A percentile compares a stretch with the other conserved stretches of the same genome.
Conservation (phyloP, 2,113 vertebrate genomes). For the Dryoscopus gambensis region DNA sequence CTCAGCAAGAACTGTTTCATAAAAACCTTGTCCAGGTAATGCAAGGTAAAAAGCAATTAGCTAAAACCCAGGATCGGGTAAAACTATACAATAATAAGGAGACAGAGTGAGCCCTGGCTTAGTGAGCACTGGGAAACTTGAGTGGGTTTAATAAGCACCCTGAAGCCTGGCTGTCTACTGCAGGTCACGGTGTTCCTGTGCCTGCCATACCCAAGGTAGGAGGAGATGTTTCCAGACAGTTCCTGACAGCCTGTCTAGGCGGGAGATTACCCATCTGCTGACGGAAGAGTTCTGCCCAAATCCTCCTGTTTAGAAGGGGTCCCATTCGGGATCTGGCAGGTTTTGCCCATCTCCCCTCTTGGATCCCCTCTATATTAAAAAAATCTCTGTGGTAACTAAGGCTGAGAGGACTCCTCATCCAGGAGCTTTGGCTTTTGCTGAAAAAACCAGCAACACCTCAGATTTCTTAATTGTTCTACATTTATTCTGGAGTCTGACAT, state of each 20-base stretch:
- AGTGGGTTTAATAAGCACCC: not conserved
- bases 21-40: not conserved
- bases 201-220: not conserved
- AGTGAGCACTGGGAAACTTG: not conserved
- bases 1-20: not conserved
- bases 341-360: not conserved
- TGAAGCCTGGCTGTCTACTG: not conserved
- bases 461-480: not conserved
- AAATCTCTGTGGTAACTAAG: not conserved
- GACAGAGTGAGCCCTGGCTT: not conserved
- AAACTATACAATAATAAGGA: not conserved
- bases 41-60: not conserved
- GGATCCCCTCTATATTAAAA: not conserved
- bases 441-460: not conserved
- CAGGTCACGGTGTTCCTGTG: not conserved
- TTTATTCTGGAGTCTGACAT: not conserved
- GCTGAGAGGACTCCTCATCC: not conserved
- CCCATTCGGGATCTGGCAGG: fast-evolving
- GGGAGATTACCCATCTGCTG: not conserved
- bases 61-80: not conserved
- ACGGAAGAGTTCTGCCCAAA: not conserved
- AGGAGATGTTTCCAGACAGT: not conserved
- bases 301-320: not conserved
- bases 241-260: not conserved
- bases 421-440: not conserved